Evolutionary conservation across 2,888 invertebrate genomes (phyloP).

Genomic region (Heliconius aoede): DNA sequence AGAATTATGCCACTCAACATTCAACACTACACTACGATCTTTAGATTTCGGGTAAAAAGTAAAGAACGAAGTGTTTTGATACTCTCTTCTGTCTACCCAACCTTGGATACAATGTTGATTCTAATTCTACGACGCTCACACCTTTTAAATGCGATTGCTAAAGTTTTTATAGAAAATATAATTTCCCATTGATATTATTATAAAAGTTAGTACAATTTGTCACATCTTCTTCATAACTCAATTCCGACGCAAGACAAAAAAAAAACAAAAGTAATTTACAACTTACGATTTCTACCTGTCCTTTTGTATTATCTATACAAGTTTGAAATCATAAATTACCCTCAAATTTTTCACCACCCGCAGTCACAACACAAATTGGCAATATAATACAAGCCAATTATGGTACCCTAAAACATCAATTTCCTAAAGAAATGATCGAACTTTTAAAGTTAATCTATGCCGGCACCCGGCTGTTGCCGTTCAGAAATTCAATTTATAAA

Average conservation of each 20-base stretch:
- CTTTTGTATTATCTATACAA: constrained; percentile 11
- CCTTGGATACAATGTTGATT: too few species aligned
- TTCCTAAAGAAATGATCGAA: constrained; percentile 71
- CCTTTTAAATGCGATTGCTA: neutral
- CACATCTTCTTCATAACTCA: neutral
- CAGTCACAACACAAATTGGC: constrained; percentile 44
- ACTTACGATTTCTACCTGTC: neutral
- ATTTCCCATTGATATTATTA: neutral
- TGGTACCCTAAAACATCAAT: constrained; percentile 58
- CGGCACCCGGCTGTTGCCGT: constrained; percentile 73
- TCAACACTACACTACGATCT: neutral
- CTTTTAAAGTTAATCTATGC: constrained; percentile 79
- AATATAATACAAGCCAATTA: constrained; percentile 49
- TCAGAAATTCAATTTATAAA: constrained; percentile 81
- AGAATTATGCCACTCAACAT: neutral
- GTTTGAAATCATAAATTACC: constrained; percentile 23
- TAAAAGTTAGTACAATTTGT: neutral
- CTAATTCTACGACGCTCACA: neutral
- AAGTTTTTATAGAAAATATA: neutral
- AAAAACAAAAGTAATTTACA: constrained; percentile 1
- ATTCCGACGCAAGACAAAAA: neutral
- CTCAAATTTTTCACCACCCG: constrained; percentile 32
- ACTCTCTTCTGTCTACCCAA: neutral
- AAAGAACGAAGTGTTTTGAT: neutral
- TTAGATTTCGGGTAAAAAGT: neutral